Evolutionary conservation across 2,113 vertebrate species (phyloP), one percentile per base, ranked within the genome.

Genomic region (Illadopsis cleaveri): DNA sequence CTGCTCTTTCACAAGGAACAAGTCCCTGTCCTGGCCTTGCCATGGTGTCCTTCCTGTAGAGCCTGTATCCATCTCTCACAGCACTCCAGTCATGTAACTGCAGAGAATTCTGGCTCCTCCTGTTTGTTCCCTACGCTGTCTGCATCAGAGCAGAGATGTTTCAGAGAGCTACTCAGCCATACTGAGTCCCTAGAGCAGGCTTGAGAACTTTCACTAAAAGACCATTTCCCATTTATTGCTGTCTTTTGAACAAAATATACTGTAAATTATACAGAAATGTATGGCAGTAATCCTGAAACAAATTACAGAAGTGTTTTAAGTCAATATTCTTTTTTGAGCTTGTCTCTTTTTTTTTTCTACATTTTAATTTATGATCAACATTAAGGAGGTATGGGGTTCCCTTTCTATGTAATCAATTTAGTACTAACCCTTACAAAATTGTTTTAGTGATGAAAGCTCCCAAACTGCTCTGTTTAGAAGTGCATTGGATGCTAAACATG

Each of bases 171-270:
- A 38, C 25, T 22, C 1, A 1, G 53, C 57, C 38, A 3, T 35
- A n/a, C 53, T n/a, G 42, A 79, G 40, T 22, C 19, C 61, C 44
- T 21, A 56, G 27, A 45, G 75, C 30, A 44, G 30, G 30, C 60
- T 65, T 33, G n/a, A 51, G 50, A 44, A 50, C 54, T 90, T 92
- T 69, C 20, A 21, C 27, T 6, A 1, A 14, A 54, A 72, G 31
- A 35, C 10, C 5, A 5, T 64, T 69, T 6, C 9, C 5, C 2
- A 1, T 45, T 65, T 64, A 40, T 50, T 91, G 28, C 60, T 89
- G 64, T 73, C 62, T 89, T 94, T 90, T 61, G 70, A 91, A 69
- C 42, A 80, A 93, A 94, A 96, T 80, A 45, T 62, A 47, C 72
- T 92, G 9, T 83, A 44, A 95, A 88, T 68, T 56, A 50, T 90